Conservation (phyloP, 2,113 vertebrate species). For the Noctilio leporinus region DNA sequence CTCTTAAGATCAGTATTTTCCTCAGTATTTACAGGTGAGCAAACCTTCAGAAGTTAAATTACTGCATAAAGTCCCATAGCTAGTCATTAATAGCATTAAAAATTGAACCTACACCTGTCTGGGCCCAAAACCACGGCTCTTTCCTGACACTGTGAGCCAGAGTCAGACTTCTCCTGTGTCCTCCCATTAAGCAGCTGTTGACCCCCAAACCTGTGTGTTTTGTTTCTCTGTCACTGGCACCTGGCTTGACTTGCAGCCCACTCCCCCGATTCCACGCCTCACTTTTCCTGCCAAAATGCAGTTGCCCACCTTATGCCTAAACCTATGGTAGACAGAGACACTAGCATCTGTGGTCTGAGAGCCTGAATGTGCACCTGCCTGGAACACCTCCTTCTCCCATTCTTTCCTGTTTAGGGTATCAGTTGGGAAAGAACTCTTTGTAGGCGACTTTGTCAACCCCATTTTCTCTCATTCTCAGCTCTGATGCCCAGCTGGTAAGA, state of each 20-base stretch:
- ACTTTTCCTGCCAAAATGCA: not conserved
- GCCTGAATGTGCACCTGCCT: not conserved
- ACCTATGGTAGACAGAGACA: not conserved
- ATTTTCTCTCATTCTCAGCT: not conserved
- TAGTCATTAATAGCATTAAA: not conserved
- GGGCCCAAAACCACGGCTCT: not conserved
- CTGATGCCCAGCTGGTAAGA: not conserved
- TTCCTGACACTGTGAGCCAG: not conserved
- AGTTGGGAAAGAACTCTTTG: not conserved
- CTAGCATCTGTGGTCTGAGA: not conserved
- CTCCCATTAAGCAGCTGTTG: not conserved
- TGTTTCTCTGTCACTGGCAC: not conserved
- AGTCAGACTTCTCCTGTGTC: not conserved
- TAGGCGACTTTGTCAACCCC: not conserved
- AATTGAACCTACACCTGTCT: not conserved
- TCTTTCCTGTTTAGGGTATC: not conserved
- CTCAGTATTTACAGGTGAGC: not conserved
- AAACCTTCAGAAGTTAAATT: not conserved
- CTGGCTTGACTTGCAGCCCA: not conserved
- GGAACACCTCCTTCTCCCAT: not conserved
- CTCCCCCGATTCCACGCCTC: too few species aligned
- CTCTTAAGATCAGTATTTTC: not conserved
- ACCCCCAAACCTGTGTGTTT: not conserved
- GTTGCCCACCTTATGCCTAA: not conserved
- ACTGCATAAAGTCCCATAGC: not conserved